A percentile compares a stretch with the other conserved stretches of the same genome.
Conservation (phyloP, 2,888 invertebrate genomes). For the Chromoteleia sp. region DNA sequence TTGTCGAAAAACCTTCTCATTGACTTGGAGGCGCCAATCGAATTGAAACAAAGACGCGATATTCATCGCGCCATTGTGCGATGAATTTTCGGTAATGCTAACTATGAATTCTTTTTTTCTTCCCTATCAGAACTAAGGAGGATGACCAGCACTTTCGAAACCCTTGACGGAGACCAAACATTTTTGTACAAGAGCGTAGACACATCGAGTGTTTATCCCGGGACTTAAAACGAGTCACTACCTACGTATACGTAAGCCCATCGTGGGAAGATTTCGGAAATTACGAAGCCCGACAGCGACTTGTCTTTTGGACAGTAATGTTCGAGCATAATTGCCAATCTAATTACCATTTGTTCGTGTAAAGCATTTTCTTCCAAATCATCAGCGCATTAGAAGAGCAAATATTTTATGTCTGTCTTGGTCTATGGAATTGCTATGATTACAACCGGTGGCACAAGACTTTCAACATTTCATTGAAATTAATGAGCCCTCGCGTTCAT, state of each 20-base stretch:
- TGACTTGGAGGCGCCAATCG: constrained; percentile 39
- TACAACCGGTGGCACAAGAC: constrained; percentile 25
- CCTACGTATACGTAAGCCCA: constrained; percentile 35
- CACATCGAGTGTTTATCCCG: constrained; percentile 80
- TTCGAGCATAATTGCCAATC: constrained; percentile 71
- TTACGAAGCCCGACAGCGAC: constrained; percentile 3
- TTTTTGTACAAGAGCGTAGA: constrained; percentile 79
- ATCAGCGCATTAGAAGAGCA: constrained; percentile 42
- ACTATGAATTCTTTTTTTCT: constrained; percentile 33
- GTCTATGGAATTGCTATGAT: constrained; percentile 54
- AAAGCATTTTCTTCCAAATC: constrained; percentile 17
- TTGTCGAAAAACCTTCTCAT: neutral
- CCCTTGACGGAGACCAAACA: constrained; percentile 78
- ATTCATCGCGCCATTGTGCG: constrained; percentile 17
- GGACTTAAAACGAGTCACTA: constrained; percentile 60
- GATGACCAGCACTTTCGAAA: constrained; percentile 67
- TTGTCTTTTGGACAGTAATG: neutral
- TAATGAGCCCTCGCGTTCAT: constrained; percentile 75
- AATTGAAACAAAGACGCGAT: constrained; percentile 59
- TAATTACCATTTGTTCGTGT: constrained; percentile 66
- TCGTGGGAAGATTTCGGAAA: constrained; percentile 65
- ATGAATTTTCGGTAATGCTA: constrained; percentile 54
- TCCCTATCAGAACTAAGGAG: constrained; percentile 44
- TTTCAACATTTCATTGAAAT: constrained; percentile 77
- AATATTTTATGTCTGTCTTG: constrained; percentile 27